These are phyloP conservation scores for Cephus rjabovi DNA, from an alignment of 2,888 invertebrate genomes.

Conservation along the genomic window DNA sequence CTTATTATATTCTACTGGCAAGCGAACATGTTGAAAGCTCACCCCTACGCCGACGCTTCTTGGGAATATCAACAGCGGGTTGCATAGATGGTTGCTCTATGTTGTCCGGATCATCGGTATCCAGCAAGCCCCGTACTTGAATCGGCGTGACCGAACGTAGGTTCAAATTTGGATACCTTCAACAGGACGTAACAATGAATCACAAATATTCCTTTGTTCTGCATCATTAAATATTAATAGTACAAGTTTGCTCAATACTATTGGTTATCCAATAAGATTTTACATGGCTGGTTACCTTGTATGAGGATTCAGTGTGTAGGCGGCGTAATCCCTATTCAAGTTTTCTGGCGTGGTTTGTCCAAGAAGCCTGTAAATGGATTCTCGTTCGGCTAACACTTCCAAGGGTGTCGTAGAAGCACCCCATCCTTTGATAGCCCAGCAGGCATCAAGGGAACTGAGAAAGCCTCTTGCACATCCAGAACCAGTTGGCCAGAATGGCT, in stretches of 20 bases:
- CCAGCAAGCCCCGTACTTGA: conserved; percentile 79
- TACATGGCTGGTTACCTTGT: conserved; percentile 70
- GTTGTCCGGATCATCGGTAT: conserved; percentile 77
- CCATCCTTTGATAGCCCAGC: conserved; percentile 94
- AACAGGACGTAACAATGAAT: not conserved
- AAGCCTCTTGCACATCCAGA: conserved; percentile 98
- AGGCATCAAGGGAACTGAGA: conserved; percentile 94
- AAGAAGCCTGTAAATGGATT: conserved; percentile 88
- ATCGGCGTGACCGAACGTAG: conserved; percentile 79
- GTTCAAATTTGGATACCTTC: conserved; percentile 83
- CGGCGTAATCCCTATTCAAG: conserved; percentile 87
- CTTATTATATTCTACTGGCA: not conserved
- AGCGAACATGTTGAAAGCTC: conserved; percentile 23
- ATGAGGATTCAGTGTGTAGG: conserved; percentile 88
- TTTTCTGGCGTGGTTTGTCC: conserved; percentile 97
- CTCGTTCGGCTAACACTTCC: conserved; percentile 92
- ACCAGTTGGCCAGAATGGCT: conserved; percentile 99
- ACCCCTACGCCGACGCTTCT: conserved; percentile 76
- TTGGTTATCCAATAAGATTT: not conserved
- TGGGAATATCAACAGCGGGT: conserved; percentile 71
- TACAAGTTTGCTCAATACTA: not conserved
- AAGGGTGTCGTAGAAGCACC: conserved; percentile 79
- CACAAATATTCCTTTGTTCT: not conserved
- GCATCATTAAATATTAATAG: not conserved
- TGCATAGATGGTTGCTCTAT: conserved; percentile 70